Evolutionary conservation across 1,140 invertebrate species (phyloP).

Genomic region (Rhyzopertha dominica): DNA sequence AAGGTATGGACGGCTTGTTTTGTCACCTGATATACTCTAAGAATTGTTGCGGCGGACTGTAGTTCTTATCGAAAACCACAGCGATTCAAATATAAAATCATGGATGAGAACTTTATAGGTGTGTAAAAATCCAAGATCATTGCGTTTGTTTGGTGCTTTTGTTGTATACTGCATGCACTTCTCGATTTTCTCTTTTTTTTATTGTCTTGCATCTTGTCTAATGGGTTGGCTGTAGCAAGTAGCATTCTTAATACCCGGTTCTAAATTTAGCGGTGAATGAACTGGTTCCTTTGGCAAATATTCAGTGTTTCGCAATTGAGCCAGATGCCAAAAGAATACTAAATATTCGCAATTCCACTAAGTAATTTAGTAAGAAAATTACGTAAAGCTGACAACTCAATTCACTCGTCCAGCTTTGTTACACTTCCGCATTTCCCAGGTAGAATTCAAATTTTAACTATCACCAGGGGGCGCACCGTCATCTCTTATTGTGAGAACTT

Average conservation of each 20-base stretch:
- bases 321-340: background rate
- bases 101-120: slow-evolving; percentile 37
- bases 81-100: slow-evolving; percentile 28
- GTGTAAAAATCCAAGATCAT: slow-evolving; percentile 28
- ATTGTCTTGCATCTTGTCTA: background rate
- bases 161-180: background rate
- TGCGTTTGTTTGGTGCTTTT: slow-evolving; percentile 22
- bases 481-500: too few relatives aligned
- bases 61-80: slow-evolving; percentile 8
- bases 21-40: background rate
- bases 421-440: background rate
- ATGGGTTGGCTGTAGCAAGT: background rate
- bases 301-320: slow-evolving; percentile 1
- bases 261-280: slow-evolving; percentile 25
- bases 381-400: background rate
- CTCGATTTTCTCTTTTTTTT: background rate
- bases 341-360: background rate
- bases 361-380: background rate
- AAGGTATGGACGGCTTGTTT: background rate
- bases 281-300: slow-evolving; percentile 17
- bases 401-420: background rate
- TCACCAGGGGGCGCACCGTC: too few relatives aligned
- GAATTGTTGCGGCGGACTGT: background rate
- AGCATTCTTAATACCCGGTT: slow-evolving; percentile 10
- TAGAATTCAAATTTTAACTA: background rate